phyloP scores from a whole-genome alignment of 2,888 invertebrate species.

The Byasa hedistus region DNA sequence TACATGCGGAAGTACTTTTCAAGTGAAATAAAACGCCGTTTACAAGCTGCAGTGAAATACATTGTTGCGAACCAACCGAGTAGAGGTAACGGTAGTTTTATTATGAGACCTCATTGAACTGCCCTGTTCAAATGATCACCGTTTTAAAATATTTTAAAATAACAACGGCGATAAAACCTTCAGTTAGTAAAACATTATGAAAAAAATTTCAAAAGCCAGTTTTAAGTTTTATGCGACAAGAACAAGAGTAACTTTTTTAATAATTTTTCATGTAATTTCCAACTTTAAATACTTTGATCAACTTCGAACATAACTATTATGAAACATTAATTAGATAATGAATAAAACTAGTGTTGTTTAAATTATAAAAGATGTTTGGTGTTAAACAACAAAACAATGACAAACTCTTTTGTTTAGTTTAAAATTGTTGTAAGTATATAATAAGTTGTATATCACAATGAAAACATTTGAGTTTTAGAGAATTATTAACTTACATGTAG shows the following conservation, averaged over 20 bases:
- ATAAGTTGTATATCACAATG: no score
- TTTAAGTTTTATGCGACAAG: not conserved
- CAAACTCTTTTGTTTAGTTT: no score
- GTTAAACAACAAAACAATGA: no score
- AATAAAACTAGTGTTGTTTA: no score
- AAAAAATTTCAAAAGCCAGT: not conserved
- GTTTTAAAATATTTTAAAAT: constrained; percentile 5
- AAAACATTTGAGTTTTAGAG: no score
- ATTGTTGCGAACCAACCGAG: constrained; percentile 21
- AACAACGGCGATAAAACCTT: not conserved
- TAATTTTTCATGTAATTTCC: no score
- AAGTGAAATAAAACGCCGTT: constrained; percentile 22
- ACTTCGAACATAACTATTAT: no score
- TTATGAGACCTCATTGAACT: constrained; percentile 18
- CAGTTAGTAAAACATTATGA: not conserved
- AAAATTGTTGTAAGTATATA: no score
- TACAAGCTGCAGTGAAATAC: constrained; percentile 15
- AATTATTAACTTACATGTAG: no score
- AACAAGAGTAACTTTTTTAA: not conserved
- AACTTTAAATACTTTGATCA: no score
- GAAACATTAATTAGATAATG: no score
- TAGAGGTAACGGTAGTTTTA: constrained; percentile 20
- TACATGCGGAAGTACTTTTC: constrained; percentile 19
- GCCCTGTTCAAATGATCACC: constrained; percentile 2
- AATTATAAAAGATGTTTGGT: no score